A percentile compares a stretch with the other conserved stretches of the same genome.
These are phyloP conservation scores for Pogonognathellus flavescens DNA, from an alignment of 1,140 invertebrate species.

Conservation along the genomic window DNA sequence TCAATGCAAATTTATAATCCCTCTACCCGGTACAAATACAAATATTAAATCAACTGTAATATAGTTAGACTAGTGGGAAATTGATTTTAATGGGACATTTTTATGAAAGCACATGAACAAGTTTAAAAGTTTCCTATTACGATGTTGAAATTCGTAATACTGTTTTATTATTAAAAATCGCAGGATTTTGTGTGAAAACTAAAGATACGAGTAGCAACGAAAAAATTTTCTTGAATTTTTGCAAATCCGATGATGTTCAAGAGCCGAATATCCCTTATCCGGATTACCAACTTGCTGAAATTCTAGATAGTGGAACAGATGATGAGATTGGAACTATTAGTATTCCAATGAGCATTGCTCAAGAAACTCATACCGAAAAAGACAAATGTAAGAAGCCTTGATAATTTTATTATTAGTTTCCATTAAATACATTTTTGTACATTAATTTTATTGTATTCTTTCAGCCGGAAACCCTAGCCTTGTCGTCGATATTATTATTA, in stretches of 20 bases:
- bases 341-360: conserved; percentile 89
- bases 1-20: conserved; percentile 66
- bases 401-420: no score
- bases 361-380: conserved; percentile 79
- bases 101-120: no score
- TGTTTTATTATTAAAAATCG: no score
- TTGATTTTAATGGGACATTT: no score
- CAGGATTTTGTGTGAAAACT: conserved; percentile 89
- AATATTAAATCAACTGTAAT: background rate
- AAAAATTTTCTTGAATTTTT: conserved; percentile 87
- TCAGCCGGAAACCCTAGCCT: conserved; percentile 77
- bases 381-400: conserved; percentile 85
- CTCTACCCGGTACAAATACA: conserved; percentile 58
- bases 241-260: conserved; percentile 82
- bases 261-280: conserved; percentile 81
- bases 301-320: conserved; percentile 70
- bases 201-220: conserved; percentile 77
- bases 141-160: no score
- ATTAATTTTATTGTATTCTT: no score
- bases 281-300: conserved; percentile 77
- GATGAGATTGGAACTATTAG: conserved; percentile 77
- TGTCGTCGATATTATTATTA: conserved; percentile 84
- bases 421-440: no score
- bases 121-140: no score
- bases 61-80: no score